These are phyloP conservation scores for Meleagris gallopavo DNA, from an alignment of 2,113 vertebrate species.

Conservation along the genomic window DNA sequence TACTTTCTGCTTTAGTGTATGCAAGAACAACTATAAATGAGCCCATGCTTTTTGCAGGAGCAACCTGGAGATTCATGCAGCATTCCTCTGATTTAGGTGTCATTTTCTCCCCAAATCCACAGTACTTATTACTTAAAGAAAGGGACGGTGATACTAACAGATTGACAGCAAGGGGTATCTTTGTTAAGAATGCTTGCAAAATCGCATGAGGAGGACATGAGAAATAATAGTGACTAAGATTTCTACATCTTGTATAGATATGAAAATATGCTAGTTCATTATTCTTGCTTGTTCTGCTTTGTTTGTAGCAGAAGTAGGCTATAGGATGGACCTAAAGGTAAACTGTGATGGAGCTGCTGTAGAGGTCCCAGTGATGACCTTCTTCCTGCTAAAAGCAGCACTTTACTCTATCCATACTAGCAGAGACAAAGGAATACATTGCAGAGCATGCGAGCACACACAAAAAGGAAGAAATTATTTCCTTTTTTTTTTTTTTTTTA, in stretches of 20 bases:
- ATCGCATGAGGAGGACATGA: neutral
- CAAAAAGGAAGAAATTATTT: neutral
- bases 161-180: neutral
- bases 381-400: neutral
- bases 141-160: neutral
- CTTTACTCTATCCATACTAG: neutral
- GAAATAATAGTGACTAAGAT: neutral
- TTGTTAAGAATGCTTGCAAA: neutral
- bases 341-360: neutral
- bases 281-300: neutral
- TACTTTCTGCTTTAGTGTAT: neutral
- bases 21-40: neutral
- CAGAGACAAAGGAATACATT: neutral
- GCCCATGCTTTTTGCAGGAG: neutral
- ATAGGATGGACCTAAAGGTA: neutral
- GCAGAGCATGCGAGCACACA: neutral
- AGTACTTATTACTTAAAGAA: neutral
- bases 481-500: neutral
- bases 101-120: neutral
- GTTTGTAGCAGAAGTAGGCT: neutral
- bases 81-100: neutral
- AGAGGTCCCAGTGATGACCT: neutral
- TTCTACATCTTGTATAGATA: neutral
- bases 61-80: neutral
- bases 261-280: neutral